A percentile compares a stretch with the other conserved stretches of the same genome.
Evolutionary conservation across 2,113 vertebrate genomes (phyloP).

Genomic region (Brachyistius frenatus): DNA sequence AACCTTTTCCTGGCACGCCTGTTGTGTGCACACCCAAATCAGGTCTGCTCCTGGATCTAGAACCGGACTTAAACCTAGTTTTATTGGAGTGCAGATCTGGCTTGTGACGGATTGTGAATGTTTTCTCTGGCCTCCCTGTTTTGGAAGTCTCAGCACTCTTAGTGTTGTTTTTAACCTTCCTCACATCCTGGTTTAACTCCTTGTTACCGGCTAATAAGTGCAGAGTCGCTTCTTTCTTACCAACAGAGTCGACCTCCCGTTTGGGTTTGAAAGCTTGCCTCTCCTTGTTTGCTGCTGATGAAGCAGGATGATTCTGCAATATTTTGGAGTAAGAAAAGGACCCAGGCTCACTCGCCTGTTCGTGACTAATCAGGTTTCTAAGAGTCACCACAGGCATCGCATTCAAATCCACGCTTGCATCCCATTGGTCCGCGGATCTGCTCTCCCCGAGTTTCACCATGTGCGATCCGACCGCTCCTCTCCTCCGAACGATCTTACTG

Average conservation of each 20-base stretch:
- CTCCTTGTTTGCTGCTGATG: conserved; percentile 58
- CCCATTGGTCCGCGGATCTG: conserved; percentile 73
- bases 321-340: conserved; percentile 64
- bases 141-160: conserved; percentile 66
- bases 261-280: conserved; percentile 75
- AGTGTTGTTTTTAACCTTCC: conserved; percentile 74
- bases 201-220: conserved; percentile 40
- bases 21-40: conserved; percentile 70
- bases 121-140: conserved; percentile 68
- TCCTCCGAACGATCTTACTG: conserved; percentile 75
- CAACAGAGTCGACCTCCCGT: conserved; percentile 67
- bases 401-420: conserved; percentile 70
- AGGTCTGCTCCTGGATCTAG: conserved; percentile 68
- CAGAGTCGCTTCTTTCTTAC: conserved; percentile 54
- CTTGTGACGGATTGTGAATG: conserved; percentile 70
- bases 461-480: conserved; percentile 73
- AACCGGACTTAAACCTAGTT: conserved; percentile 76
- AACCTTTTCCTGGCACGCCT: conserved; percentile 70
- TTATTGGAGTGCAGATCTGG: conserved; percentile 75
- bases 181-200: conserved; percentile 64
- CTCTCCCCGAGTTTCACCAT: conserved; percentile 63
- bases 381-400: conserved; percentile 73
- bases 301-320: conserved; percentile 57
- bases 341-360: conserved; percentile 62
- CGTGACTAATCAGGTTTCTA: conserved; percentile 75